Base-by-base conservation (phyloP, 2,888 invertebrate genomes). In the Phymatocera aterrima region DNA sequence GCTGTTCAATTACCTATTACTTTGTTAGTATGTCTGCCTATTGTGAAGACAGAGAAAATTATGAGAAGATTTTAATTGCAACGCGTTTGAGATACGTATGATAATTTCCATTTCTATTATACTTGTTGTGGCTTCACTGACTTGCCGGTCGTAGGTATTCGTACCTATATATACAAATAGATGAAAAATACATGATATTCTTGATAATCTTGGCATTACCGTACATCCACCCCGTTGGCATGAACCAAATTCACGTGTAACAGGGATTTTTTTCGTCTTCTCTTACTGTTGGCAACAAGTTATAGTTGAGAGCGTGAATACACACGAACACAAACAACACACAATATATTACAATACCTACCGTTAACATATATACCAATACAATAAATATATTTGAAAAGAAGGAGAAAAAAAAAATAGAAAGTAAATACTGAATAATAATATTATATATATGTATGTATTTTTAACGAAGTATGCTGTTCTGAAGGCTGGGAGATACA, bases 391-490 rank as follows among this genome's bases (percentile, higher is more conserved):
- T 77, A 78, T n/a, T n/a, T n/a, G n/a, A n/a, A n/a, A n/a, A n/a
- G n/a, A n/a, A n/a, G n/a, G n/a, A n/a, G n/a, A n/a, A n/a, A n/a
- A n/a, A n/a, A n/a, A n/a, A 78, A 74, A 80, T 78, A 79, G 79
- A 81, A 82, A 81, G 78, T 77, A 70, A 80, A 79, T 77, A 80
- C 79, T 80, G 80, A 82, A 80, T 81, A 81, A 81, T 82, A 78
- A 80, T 79, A 72, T n/a, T n/a, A n/a, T 79, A 80, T 81, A 81
- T 82, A 82, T 81, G 80, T 80, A 82, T 79, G 81, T 81, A 81
- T 82, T 82, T 82, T 82, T 81, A 81, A 82, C 80, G 80, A 81
- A 77, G 34, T 78, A 68, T 77, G 79, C 77, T 81, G 77, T 80
- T 77, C 64, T 51, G 64, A 37, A n/a, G 37, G 64, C 37, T 64